These are phyloP conservation scores for Rhabdornis inornatus DNA, from an alignment of 2,113 vertebrate species.

Conservation along the genomic window DNA sequence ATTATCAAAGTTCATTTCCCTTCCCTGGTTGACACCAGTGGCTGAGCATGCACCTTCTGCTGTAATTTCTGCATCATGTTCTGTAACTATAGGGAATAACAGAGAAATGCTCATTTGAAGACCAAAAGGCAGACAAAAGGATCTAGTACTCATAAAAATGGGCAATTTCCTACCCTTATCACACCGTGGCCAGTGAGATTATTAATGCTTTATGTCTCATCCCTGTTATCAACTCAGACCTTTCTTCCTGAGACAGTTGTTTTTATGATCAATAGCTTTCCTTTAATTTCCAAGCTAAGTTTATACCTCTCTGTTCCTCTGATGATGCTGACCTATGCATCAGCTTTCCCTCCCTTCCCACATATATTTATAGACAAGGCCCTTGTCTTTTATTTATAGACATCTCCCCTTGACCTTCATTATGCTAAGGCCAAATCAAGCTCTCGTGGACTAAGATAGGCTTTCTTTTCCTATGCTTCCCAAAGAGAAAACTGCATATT, in stretches of 20 bases:
- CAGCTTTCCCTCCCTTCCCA: background rate
- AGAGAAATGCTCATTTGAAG: background rate
- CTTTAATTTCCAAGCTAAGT: background rate
- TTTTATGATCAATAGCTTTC: background rate
- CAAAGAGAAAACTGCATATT: background rate
- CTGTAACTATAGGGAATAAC: background rate
- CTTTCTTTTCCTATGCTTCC: background rate
- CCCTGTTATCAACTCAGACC: background rate
- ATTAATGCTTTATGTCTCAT: background rate
- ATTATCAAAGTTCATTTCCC: background rate
- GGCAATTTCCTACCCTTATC: background rate
- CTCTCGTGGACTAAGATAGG: background rate
- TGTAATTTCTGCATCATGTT: background rate
- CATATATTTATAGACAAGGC: background rate
- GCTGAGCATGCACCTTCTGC: rapidly evolving
- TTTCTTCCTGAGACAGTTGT: background rate
- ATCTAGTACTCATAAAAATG: background rate
- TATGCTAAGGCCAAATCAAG: background rate
- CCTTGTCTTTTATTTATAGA: background rate
- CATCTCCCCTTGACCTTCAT: background rate
- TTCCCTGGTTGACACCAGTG: background rate
- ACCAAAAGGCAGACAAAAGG: background rate
- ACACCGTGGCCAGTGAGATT: background rate
- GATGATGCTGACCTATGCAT: background rate
- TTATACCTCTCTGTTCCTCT: background rate